Conservation (phyloP, 2,113 vertebrate genomes). For the Cygnus buccinator region DNA sequence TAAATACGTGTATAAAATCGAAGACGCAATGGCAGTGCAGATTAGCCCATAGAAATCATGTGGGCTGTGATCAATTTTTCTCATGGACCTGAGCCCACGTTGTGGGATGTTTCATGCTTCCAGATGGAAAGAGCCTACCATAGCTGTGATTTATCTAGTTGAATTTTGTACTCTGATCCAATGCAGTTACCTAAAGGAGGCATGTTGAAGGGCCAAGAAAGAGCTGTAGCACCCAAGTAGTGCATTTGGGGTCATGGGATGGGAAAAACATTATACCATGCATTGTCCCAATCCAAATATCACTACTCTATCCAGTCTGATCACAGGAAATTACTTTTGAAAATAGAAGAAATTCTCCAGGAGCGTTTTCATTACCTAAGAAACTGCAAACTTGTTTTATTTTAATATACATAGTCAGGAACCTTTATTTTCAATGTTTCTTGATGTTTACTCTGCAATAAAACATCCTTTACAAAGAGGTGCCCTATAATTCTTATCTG, state of each 20-base stretch:
- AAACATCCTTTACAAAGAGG: neutral
- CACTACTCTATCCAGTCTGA: neutral
- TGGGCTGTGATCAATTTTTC: neutral
- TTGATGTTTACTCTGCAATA: neutral
- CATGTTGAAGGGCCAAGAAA: neutral
- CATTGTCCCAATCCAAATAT: neutral
- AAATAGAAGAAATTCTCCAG: neutral
- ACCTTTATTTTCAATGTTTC: neutral
- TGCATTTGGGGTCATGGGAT: neutral
- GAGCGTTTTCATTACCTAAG: neutral
- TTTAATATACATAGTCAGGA: neutral
- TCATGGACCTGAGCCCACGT: neutral
- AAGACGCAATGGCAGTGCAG: neutral
- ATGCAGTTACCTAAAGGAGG: neutral
- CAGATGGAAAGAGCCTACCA: neutral
- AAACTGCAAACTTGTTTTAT: neutral
- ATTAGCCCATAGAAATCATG: neutral
- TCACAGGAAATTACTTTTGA: neutral
- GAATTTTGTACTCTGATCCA: neutral
- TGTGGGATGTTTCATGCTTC: neutral
- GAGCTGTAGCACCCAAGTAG: neutral
- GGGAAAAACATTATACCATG: neutral
- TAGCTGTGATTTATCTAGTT: neutral
- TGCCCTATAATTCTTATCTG: neutral
- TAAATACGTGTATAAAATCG: neutral